Percentiles rank a stretch among this genome's conserved stretches.
phyloP scores from a whole-genome alignment of 2,113 vertebrate species.

The Condylura cristata region DNA sequence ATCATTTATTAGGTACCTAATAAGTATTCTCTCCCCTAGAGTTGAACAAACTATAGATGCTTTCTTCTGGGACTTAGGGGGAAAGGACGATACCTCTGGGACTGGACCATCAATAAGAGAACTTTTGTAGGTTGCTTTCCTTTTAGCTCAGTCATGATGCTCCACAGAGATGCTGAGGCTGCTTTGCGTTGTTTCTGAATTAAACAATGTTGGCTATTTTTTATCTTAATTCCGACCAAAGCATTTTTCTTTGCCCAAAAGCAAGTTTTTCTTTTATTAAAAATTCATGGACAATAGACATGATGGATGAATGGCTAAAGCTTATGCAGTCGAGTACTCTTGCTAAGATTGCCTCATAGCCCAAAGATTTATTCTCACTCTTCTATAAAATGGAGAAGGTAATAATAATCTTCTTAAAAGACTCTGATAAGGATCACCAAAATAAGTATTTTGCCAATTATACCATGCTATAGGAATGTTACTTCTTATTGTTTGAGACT shows the following conservation, averaged over 20 bases:
- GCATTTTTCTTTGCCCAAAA: neutral
- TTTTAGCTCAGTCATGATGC: neutral
- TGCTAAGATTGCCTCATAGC: neutral
- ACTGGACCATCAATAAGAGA: neutral
- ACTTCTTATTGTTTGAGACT: neutral
- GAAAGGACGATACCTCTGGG: neutral
- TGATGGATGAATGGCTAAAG: neutral
- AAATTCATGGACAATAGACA: neutral
- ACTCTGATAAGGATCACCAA: neutral
- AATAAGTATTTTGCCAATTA: conserved; percentile 29
- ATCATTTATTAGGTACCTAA: neutral
- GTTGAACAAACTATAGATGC: neutral
- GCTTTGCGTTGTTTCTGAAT: conserved; percentile 3
- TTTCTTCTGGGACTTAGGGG: neutral
- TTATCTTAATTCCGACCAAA: neutral
- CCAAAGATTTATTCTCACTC: neutral
- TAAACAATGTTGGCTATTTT: neutral
- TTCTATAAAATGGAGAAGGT: neutral
- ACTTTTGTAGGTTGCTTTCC: neutral
- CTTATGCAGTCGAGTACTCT: neutral
- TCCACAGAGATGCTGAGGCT: neutral
- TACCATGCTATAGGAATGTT: conserved; percentile 23
- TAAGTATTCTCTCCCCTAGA: neutral
- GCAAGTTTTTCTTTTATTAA: conserved; percentile 33
- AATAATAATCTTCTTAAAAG: neutral